Evolutionary conservation across 2,797 vertebrate species (phyloP), one percentile per base, ranked within the genome.

Genomic region (Amblyraja radiata): DNA sequence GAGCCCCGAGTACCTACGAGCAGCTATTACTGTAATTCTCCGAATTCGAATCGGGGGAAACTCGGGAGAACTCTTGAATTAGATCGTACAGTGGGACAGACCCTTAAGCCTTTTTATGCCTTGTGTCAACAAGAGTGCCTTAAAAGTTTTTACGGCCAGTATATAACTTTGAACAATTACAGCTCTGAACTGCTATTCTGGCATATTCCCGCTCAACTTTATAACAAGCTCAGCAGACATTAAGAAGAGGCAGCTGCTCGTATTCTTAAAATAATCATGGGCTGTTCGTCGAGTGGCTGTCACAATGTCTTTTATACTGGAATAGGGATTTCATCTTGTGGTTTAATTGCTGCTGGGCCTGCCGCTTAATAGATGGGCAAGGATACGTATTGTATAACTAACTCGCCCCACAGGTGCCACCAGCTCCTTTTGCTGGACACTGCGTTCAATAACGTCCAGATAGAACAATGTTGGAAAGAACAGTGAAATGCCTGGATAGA

Each of bases 181-280:
- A 9, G n/a, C 6, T 92, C 36, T 28, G 25, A 84, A 84, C 6
- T 68, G 84, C 32, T 7, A 76, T 58, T 73, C 36, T 21, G 32
- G 21, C 39, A 21, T 46, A 73, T 21, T 71, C 68, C 65, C 73
- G 23, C 71, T 58, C 7, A 58, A 54, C 68, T 74, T 23, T 76
- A 92, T 54, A 54, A 58, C 46, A 28, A 16, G 23, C 32, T 88
- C 39, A 54, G 11, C 23, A 39, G 21, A 21, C 63, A 46, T 23
- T 46, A 91, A 54, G 2, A n/a, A 6, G 2, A 58, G 58, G 54
- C 83, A 84, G 10, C 68, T 46, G 36, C 88, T 23, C 7, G 14
- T 74, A 74, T 54, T 68, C 86, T 71, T 76, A 92, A 92, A 92
- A 74, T 76, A 92, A 76, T 58, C 63, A 86, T 61, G 25, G 39